Base-by-base conservation (phyloP, 1,140 invertebrate genomes). In the Stenopsyche tienmushanensis region DNA sequence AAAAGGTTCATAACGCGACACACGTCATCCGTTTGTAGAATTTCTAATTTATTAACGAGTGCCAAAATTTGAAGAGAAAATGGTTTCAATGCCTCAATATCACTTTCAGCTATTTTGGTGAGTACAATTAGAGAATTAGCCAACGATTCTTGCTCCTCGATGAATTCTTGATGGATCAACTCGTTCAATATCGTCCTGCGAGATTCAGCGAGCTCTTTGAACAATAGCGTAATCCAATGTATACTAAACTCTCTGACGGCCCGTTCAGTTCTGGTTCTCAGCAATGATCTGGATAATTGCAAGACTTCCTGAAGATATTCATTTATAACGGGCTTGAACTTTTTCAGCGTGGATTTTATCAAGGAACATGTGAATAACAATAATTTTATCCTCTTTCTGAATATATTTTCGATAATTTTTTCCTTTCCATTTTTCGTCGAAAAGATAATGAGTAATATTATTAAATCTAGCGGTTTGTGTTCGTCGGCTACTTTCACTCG, bases 31-130 rank as follows among this genome's bases (percentile, higher is more conserved):
- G 78, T 25, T 47, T 69, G 67, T 73, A 80, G 77, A 60, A 76
- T 73, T 68, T 80, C 77, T 66, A 76, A 73, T 72, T 73, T 74
- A 53, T 82, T 77, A 0, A 80, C 62, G 13, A 82, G 57, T 47
- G 73, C 74, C 13, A 80, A 66, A 74, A 82, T 79, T 74, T 80
- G 77, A 9, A 77, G 24, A 67, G 78, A 76, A 64, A 78, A 77
- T 3, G 74, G 74, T 62, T 78, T 79, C 53, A 81, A 70, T 44
- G 76, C 62, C 39, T 70, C 67, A 54, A 80, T 76, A 66, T 80
- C 73, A 70, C 76, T 76, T 3, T 55, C 23, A 41, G 75, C 75
- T 71, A 80, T 76, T 68, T 74, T 76, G 24, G 76, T 78, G 29
- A 81, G 71, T 62, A 80, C 75, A 45, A 72, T 65, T 10, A 81